Percentiles rank a stretch among this genome's conserved stretches.
phyloP scores from a whole-genome alignment of 2,113 vertebrate species.

The Diphyllodes magnificus region DNA sequence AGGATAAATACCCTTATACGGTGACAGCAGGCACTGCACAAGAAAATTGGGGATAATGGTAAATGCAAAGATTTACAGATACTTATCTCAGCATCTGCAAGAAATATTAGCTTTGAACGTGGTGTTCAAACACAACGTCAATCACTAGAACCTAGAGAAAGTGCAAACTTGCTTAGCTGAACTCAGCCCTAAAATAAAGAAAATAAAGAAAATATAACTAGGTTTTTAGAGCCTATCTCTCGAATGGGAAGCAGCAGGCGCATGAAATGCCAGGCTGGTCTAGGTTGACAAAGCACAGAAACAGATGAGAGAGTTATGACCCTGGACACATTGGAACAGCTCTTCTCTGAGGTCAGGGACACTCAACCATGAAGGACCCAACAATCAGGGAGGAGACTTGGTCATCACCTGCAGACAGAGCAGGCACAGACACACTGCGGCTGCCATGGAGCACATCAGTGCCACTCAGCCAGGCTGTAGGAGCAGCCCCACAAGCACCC shows the following conservation, averaged over 20 bases:
- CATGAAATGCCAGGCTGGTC: background rate
- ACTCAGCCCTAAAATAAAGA: background rate
- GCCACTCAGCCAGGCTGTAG: background rate
- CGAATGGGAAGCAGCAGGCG: background rate
- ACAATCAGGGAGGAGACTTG: fast-evolving
- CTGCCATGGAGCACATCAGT: background rate
- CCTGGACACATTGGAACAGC: background rate
- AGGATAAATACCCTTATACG: conserved; percentile 48
- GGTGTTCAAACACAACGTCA: conserved; percentile 27
- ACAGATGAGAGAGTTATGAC: background rate
- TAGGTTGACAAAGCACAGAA: background rate
- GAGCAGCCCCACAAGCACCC: background rate
- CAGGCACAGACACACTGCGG: background rate
- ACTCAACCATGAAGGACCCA: background rate
- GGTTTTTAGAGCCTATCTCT: background rate
- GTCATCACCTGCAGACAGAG: background rate
- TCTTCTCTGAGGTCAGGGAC: background rate
- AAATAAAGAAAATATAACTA: background rate
- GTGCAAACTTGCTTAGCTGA: background rate
- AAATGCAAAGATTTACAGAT: conserved; percentile 65
- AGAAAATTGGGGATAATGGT: conserved; percentile 64
- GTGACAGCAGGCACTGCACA: conserved; percentile 59
- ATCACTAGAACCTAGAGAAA: conserved; percentile 36
- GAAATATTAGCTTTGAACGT: conserved; percentile 50
- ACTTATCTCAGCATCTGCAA: conserved; percentile 65